Base-by-base conservation (phyloP, 1,140 invertebrate species). In the Neodiprion fabricii region DNA sequence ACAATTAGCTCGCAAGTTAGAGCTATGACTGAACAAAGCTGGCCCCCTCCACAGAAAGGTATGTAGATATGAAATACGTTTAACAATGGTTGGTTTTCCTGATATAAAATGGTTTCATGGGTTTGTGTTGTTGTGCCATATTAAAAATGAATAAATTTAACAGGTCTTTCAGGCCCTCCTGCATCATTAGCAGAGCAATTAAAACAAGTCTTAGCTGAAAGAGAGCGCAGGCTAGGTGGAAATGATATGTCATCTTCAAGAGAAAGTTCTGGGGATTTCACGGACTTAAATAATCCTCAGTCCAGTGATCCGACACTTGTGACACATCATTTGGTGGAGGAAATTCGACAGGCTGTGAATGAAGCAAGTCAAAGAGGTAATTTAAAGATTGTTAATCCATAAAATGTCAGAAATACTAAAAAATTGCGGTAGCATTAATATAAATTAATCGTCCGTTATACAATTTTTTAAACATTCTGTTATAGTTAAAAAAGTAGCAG, bases 361-460 rank as follows among this genome's bases (percentile, higher is more conserved):
- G 94, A 95, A 85, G 94, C 94, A 74, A 95, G 95, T 90, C 93
- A 93, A 78, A 91, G 93, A 93, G 93, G 94, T 94, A 89, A 89
- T 81, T 75, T 70, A 67, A 69, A 67, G 66, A 71, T 65, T 49
- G 28, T 40, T 74, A 40, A 40, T 40, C 5, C 1, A 40, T 40
- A 40, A 40, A 40, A 40, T 40, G 5, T 40, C 28, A 5, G 28
- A 3, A 40, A 40, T 40, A 40, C 28, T 40, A 40, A 1, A 40
- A 40, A 61, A 61, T 61, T 61, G 53, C 53, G 11, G 11, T 61
- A 11, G n/a, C n/a, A 5, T 61, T 17, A 14, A 61, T 1, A 14
- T 61, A 61, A 14, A 14, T 61, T 17, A 61, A 61, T 61, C 53
- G 5, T 8, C 53, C 8, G n/a, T 61, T 61, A 61, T 61, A 8